These are phyloP conservation scores for Sarcophaga carnaria DNA, from an alignment of 2,888 invertebrate genomes.

Conservation along the genomic window DNA sequence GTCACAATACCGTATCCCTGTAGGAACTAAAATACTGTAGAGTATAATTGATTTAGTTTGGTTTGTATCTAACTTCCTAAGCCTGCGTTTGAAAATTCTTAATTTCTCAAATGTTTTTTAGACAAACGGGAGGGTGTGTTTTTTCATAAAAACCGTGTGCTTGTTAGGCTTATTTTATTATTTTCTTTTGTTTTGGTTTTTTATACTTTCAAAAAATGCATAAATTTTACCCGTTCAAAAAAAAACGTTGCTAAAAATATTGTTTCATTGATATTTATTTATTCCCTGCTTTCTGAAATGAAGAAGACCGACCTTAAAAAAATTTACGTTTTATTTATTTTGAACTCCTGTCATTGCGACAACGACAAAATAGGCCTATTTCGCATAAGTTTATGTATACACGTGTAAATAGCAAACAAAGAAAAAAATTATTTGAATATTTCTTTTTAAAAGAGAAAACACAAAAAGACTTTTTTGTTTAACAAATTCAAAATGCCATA, in stretches of 20 bases:
- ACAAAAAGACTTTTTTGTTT: background rate
- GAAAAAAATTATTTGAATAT: background rate
- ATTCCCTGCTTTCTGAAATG: conserved; percentile 26
- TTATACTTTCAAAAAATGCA: background rate
- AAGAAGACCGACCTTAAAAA: background rate
- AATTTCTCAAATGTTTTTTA: no score
- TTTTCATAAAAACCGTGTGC: no score
- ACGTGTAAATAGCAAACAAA: conserved; percentile 5
- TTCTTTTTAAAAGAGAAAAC: background rate
- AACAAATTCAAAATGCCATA: background rate
- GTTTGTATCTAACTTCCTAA: no score
- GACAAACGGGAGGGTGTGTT: no score
- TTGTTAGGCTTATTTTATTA: no score
- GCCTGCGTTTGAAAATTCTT: no score
- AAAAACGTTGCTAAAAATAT: background rate
- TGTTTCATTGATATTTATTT: conserved; percentile 19
- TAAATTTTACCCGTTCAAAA: background rate
- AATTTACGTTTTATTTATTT: conserved; percentile 70
- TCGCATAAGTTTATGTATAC: conserved; percentile 48
- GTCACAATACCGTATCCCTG: no score
- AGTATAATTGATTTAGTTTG: no score
- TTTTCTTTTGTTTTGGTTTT: background rate
- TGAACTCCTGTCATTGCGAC: conserved; percentile 71
- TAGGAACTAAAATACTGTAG: no score
- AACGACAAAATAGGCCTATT: conserved; percentile 71